Base-by-base conservation (phyloP, 2,113 vertebrate genomes). In the Poeciliopsis prolifica region DNA sequence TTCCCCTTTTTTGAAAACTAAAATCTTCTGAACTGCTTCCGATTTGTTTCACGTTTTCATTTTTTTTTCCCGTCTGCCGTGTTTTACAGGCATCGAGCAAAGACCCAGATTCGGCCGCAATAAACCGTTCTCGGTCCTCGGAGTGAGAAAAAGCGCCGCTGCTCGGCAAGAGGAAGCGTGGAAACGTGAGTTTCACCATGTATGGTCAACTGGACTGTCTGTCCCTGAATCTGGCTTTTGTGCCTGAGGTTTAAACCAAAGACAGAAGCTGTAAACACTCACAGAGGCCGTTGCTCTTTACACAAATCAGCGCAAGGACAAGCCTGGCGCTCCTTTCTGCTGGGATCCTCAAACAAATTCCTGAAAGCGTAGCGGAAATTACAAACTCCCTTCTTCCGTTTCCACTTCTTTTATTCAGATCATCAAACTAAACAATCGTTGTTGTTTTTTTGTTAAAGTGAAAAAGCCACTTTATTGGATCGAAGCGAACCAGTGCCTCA, bases 181-280 rank as follows among this genome's bases (percentile, higher is more conserved):
- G 37, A 81, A 81, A 77, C 6, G 5, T 13, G 29, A 72, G 70
- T 76, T 86, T 92, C 60, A 65, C 91, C 88, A 85, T 87, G 68
- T 89, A 87, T 82, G 83, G 85, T 78, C 77, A 91, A 22, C 61
- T 14, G 42, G 30, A 68, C 60, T 70, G 64, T 84, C 79, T 61
- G 58, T 79, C 65, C 61, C 80, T 33, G 37, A 22, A 29, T 75
- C 35, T 8, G 61, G 75, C 75, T 76, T 67, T 79, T 70, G 35
- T 73, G 62, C 61, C 29, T 11, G 51, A 68, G 61, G 68, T 42
- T 48, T 30, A 79, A 70, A 63, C 54, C 10, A 24, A 62, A 65
- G 71, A 77, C 72, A 54, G 61, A 63, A 48, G 48, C 29, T 60
- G 28, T n/a, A 75, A 73, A 83, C 61, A 61, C 71, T n/a, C 19